These are phyloP conservation scores for Torymus aiolomorphi DNA, from an alignment of 2,888 invertebrate species.

Conservation along the genomic window DNA sequence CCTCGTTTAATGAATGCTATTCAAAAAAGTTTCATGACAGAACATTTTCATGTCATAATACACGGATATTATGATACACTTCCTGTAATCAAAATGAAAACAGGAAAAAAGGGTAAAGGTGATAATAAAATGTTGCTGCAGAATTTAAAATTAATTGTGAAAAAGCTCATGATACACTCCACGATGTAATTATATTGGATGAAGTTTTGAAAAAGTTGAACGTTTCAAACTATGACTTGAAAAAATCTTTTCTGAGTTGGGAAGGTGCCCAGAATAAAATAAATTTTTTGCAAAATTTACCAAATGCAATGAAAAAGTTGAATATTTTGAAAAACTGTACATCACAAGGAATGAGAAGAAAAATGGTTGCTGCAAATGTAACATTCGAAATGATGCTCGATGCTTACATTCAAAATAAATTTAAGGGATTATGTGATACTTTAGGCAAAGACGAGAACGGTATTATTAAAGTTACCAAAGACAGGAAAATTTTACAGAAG, in stretches of 20 bases:
- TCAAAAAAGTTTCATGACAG: background rate
- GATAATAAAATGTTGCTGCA: background rate
- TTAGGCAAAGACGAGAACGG: no score
- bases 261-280: no score
- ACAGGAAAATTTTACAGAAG: no score
- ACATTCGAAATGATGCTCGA: no score
- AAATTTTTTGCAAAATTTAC: no score
- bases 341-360: no score
- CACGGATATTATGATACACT: conserved; percentile 2
- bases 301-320: no score
- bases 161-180: background rate
- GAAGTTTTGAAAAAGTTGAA: conserved; percentile 1
- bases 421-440: no score
- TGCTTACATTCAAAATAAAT: background rate
- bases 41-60: conserved; percentile 2
- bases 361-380: no score
- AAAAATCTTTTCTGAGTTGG: background rate
- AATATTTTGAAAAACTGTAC: no score
- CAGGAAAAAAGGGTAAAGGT: background rate
- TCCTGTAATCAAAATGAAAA: background rate
- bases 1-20: conserved; percentile 6
- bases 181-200: background rate
- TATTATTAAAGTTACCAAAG: no score
- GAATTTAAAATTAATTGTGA: background rate
- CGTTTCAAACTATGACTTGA: conserved; percentile 1